A percentile compares a stretch with the other conserved stretches of the same genome.
These are phyloP conservation scores for Plectus sambesii DNA, from an alignment of 1,140 invertebrate species.

Conservation along the genomic window DNA sequence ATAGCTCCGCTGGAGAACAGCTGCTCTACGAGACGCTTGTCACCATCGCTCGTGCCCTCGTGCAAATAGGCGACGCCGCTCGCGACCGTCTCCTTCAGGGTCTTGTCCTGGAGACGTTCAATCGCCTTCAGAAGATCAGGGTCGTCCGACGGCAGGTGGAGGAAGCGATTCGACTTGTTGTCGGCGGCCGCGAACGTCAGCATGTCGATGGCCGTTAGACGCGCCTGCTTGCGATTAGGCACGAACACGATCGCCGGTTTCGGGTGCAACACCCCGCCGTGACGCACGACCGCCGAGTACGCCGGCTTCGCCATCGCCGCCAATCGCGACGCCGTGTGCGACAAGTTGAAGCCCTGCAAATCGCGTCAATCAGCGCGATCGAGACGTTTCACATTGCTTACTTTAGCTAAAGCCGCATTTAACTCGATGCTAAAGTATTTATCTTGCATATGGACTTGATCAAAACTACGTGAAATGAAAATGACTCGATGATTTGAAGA, in stretches of 20 bases:
- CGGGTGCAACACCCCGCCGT: slow-evolving; percentile 59
- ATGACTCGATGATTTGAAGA: too few species aligned
- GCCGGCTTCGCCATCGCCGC: slow-evolving; percentile 94
- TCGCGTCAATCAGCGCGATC: slow-evolving; percentile 2
- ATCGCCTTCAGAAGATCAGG: slow-evolving; percentile 74
- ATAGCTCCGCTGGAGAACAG: slow-evolving; percentile 83
- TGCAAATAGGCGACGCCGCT: slow-evolving; percentile 95
- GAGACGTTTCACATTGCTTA: too few species aligned
- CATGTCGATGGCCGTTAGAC: slow-evolving; percentile 84
- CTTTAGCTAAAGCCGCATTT: too few species aligned
- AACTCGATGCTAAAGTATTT: not conserved
- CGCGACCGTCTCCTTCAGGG: slow-evolving; percentile 59
- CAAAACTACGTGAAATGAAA: too few species aligned
- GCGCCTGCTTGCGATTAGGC: slow-evolving; percentile 78
- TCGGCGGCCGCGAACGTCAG: slow-evolving; percentile 83
- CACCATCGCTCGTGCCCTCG: slow-evolving; percentile 71
- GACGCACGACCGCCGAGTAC: slow-evolving; percentile 79
- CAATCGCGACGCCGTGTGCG: slow-evolving; percentile 84
- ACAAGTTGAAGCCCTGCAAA: slow-evolving; percentile 80
- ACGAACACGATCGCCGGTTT: slow-evolving; percentile 94
- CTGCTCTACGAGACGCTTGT: slow-evolving; percentile 77
- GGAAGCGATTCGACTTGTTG: slow-evolving; percentile 67
- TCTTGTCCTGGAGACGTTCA: slow-evolving; percentile 70
- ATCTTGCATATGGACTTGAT: not conserved
- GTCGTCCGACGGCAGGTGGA: slow-evolving; percentile 64